phyloP scores from a whole-genome alignment of 2,113 vertebrate species.

The Gavialis gangeticus region DNA sequence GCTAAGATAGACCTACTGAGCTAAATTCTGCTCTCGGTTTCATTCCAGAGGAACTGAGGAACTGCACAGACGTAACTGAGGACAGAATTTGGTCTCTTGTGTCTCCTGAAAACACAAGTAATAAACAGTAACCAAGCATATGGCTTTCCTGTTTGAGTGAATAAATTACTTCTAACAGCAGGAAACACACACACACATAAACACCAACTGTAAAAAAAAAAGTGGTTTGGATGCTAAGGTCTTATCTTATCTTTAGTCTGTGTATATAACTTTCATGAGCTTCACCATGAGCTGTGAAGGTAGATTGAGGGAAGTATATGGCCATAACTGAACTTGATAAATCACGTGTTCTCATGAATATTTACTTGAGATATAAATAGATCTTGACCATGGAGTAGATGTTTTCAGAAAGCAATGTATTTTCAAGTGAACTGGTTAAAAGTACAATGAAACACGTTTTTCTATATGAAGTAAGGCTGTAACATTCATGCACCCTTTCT shows the following conservation, averaged over 20 bases:
- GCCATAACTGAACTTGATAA: not conserved
- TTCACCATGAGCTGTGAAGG: too few relatives aligned
- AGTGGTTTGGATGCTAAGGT: not conserved
- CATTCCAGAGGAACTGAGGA: not conserved
- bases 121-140: not conserved
- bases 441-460: not conserved
- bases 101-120: not conserved
- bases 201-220: not conserved
- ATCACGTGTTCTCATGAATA: not conserved
- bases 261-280: not conserved
- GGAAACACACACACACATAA: rapidly evolving
- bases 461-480: not conserved
- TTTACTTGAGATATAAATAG: not conserved
- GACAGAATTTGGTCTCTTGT: not conserved
- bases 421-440: not conserved
- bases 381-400: not conserved
- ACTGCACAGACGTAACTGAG: too few relatives aligned
- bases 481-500: not conserved
- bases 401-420: not conserved
- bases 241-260: not conserved
- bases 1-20: not conserved
- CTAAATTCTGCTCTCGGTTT: not conserved
- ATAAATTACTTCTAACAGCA: not conserved
- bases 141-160: not conserved
- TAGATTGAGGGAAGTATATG: not conserved